Percentiles rank a stretch among this genome's conserved stretches.
phyloP scores from a whole-genome alignment of 1,140 invertebrate species.

The Diorhabda elongata region DNA sequence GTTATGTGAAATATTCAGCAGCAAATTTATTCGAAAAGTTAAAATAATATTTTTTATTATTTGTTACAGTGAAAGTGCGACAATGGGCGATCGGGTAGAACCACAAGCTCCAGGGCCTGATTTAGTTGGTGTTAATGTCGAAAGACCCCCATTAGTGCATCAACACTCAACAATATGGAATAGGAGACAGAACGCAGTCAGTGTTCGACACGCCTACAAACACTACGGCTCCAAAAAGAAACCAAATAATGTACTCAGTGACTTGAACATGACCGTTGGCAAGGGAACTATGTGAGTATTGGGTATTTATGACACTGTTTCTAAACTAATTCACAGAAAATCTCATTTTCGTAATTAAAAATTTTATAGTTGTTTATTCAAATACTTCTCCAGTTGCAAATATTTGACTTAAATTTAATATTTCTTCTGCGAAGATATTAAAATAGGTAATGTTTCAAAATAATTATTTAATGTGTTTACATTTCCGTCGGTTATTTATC shows the following conservation, averaged over 20 bases:
- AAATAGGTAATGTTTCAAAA: too few relatives aligned
- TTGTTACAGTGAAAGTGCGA: conserved; percentile 40
- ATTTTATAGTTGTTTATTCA: neutral
- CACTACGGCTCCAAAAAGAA: conserved; percentile 79
- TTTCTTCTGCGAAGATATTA: too few relatives aligned
- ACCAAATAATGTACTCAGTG: conserved; percentile 79
- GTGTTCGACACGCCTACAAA: conserved; percentile 76
- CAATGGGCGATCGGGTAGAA: conserved; percentile 43
- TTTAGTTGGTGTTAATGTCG: conserved; percentile 43
- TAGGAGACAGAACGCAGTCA: conserved; percentile 73
- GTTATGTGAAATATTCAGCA: too few relatives aligned
- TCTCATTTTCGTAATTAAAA: neutral
- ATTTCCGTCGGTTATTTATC: too few relatives aligned
- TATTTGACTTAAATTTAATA: neutral
- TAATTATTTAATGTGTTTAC: too few relatives aligned
- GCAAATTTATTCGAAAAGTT: too few relatives aligned
- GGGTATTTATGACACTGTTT: neutral
- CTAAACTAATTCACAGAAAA: too few relatives aligned
- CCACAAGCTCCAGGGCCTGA: conserved; percentile 41
- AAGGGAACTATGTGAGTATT: conserved; percentile 84
- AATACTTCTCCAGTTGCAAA: neutral
- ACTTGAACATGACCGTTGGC: conserved; percentile 85
- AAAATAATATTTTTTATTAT: neutral
- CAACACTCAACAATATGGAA: conserved; percentile 70
- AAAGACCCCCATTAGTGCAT: conserved; percentile 41